phyloP scores from a whole-genome alignment of 1,140 invertebrate species.

The Zaprionus camerounensis region DNA sequence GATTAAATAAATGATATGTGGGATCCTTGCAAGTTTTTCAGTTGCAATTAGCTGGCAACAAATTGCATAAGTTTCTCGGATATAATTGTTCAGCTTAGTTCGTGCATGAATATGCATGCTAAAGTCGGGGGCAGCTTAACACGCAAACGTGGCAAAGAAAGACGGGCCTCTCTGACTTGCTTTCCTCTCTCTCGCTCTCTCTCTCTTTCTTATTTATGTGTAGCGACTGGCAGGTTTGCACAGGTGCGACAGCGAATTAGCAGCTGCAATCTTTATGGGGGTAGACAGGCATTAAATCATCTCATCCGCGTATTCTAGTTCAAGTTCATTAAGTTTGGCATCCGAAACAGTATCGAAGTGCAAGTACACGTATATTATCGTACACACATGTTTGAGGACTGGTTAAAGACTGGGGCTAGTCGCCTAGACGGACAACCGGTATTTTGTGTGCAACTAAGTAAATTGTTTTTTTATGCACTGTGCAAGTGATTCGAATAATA shows the following conservation, averaged over 20 bases:
- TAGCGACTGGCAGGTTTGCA: constrained; percentile 23
- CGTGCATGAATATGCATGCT: constrained; percentile 21
- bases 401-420: background rate
- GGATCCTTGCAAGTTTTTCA: background rate
- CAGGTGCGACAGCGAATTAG: constrained; percentile 23
- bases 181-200: background rate
- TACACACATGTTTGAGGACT: background rate
- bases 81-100: constrained; percentile 1
- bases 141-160: constrained; percentile 1
- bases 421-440: background rate
- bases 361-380: background rate
- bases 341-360: background rate
- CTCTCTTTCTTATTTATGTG: background rate
- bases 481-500: constrained; percentile 19
- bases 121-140: background rate
- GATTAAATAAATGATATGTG: background rate
- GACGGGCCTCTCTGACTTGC: background rate
- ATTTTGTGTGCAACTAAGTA: constrained; percentile 18
- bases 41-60: constrained; percentile 12
- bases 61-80: constrained; percentile 1
- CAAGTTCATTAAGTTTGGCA: constrained; percentile 16
- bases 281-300: constrained; percentile 10
- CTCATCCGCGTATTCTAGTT: constrained; percentile 12
- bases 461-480: constrained; percentile 14
- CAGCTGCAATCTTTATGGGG: constrained; percentile 1